Conservation (phyloP, 2,113 vertebrate genomes). For the Boulengerochromis microlepis region DNA sequence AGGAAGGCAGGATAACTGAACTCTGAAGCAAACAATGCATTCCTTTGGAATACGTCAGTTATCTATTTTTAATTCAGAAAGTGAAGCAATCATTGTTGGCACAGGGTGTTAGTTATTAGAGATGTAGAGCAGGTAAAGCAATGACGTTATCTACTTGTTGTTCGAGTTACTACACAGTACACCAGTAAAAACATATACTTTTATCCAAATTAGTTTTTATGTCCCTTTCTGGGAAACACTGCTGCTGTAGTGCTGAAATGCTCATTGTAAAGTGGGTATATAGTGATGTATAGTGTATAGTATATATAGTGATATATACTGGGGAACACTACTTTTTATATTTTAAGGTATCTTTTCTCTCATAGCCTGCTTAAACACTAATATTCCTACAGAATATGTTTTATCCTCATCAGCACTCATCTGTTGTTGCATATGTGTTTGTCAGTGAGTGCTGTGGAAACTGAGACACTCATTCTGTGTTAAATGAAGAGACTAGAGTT, state of each 20-base stretch:
- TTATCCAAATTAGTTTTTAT: background rate
- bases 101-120: background rate
- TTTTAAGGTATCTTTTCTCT: background rate
- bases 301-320: background rate
- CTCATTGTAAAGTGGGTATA: background rate
- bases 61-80: background rate
- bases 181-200: background rate
- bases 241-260: background rate
- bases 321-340: background rate
- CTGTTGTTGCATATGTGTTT: background rate
- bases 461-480: background rate
- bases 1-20: background rate
- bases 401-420: background rate
- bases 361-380: background rate
- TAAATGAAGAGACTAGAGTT: accelerated
- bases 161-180: background rate
- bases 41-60: accelerated
- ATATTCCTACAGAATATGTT: background rate
- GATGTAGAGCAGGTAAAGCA: background rate
- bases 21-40: background rate
- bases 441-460: background rate
- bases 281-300: background rate
- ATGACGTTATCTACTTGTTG: background rate
- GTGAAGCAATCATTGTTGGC: background rate
- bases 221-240: background rate